A percentile compares a stretch with the other conserved stretches of the same genome.
phyloP scores from a whole-genome alignment of 2,888 invertebrate species.

The Laothoe populi region DNA sequence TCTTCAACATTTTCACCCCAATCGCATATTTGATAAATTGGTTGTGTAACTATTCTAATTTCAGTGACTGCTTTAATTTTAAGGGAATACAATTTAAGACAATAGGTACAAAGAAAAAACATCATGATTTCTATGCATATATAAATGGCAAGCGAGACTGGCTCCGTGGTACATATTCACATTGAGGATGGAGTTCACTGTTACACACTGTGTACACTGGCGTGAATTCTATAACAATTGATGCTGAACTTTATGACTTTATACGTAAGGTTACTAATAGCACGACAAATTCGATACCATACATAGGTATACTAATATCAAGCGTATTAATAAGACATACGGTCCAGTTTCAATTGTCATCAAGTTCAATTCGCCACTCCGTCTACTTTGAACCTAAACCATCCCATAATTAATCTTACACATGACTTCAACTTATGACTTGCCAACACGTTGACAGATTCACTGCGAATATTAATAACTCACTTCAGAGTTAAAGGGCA shows the following conservation, averaged over 20 bases:
- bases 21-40: slow-evolving; percentile 5
- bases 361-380: background rate
- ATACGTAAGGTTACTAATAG: background rate
- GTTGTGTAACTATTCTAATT: slow-evolving; percentile 17
- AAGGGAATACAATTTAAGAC: slow-evolving; percentile 27
- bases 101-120: slow-evolving; percentile 23
- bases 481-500: background rate
- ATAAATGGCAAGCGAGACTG: slow-evolving; percentile 29
- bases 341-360: background rate
- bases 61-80: slow-evolving; percentile 26
- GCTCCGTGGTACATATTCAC: slow-evolving; percentile 23
- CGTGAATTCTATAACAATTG: background rate
- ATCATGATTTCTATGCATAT: slow-evolving; percentile 24
- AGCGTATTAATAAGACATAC: background rate
- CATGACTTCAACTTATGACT: slow-evolving; percentile 20
- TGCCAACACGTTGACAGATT: slow-evolving; percentile 13
- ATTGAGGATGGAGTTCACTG: no score
- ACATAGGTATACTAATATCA: background rate
- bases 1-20: slow-evolving; percentile 22
- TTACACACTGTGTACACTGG: background rate
- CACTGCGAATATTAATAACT: slow-evolving; percentile 13
- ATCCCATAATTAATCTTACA: slow-evolving; percentile 19
- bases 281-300: background rate
- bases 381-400: background rate
- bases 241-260: background rate